Evolutionary conservation across 2,888 invertebrate genomes (phyloP).

Genomic region (Xanthorhoe designata): DNA sequence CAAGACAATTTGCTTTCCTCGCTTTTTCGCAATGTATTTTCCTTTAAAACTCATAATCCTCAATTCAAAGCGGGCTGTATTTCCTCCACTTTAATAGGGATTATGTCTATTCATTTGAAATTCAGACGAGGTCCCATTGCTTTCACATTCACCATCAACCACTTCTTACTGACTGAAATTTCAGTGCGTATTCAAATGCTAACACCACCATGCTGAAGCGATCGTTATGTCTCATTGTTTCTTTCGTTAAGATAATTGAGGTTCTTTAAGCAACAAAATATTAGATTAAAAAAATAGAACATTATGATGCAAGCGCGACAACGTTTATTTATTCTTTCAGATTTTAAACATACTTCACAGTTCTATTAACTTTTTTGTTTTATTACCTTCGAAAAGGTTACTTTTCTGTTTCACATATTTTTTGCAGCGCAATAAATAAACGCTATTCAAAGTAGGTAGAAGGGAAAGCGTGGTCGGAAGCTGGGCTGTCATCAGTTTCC

Average conservation of each 20-base stretch:
- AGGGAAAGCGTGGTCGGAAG: slow-evolving; percentile 38
- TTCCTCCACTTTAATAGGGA: slow-evolving; percentile 65
- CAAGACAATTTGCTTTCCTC: slow-evolving; percentile 45
- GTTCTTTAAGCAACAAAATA: background rate
- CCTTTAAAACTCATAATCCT: slow-evolving; percentile 54
- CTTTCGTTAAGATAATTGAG: background rate
- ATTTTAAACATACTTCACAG: too few species aligned
- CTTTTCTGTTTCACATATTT: background rate
- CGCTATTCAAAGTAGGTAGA: slow-evolving; percentile 17
- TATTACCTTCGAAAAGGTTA: background rate
- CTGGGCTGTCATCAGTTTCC: slow-evolving; percentile 63
- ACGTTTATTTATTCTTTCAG: too few species aligned
- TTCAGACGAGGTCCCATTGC: slow-evolving; percentile 65
- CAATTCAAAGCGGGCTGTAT: slow-evolving; percentile 50
- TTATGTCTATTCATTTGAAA: slow-evolving; percentile 69
- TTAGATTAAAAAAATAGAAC: background rate
- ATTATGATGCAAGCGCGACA: too few species aligned
- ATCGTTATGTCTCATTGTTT: background rate
- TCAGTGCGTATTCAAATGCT: slow-evolving; percentile 9
- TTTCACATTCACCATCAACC: slow-evolving; percentile 61
- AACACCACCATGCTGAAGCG: slow-evolving; percentile 1
- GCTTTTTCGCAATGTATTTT: slow-evolving; percentile 52
- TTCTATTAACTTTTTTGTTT: too few species aligned
- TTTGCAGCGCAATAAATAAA: slow-evolving; percentile 9
- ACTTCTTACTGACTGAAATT: slow-evolving; percentile 43